Base-by-base conservation (phyloP, 2,797 vertebrate species). In the Crocidura indochinensis region DNA sequence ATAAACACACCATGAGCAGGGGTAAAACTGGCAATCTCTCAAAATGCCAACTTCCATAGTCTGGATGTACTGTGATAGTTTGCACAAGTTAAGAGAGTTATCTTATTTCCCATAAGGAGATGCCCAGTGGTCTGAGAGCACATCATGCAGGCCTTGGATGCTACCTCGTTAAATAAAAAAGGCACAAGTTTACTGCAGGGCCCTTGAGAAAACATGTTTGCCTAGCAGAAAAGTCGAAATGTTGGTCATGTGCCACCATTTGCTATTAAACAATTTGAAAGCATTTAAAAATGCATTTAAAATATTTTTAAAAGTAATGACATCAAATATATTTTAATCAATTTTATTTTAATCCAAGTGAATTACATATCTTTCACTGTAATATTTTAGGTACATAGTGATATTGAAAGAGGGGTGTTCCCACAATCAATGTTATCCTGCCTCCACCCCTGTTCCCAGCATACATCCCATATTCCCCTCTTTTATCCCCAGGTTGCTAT, bases 171-270 rank as follows among this genome's bases (percentile, higher is more conserved):
- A 87, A 69, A 27, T 8, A 79, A 80, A 89, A 31, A n/a, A 22
- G 31, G 49, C 6, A 4, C n/a, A 11, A 14, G 44, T 64, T 78
- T 17, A 10, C 31, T 2, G 26, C 7, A 6, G 4, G 38, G 27
- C 65, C 31, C 38, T 51, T 71, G 77, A 51, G 67, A 83, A 92
- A 74, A 65, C 74, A 72, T n/a, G 19, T 65, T 51, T 56, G 27
- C 68, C 22, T 65, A 62, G 53, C 8, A 87, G 81, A 86, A 86
- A 74, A 71, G 56, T 0, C 4, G 12, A 62, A 86, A 65, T 9
- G 6, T 47, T 49, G 31, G 68, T 82, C 46, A 65, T 60, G 44
- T 77, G n/a, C 46, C 86, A 15, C n/a, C 56, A 51, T 67, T 19
- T 44, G 77, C 29, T n/a, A 62, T 84, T 80, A n/a, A 60, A 38